Evolutionary conservation across 2,797 vertebrate genomes (phyloP), one percentile per base, ranked within the genome.

Genomic region (Centropyge bicolor): DNA sequence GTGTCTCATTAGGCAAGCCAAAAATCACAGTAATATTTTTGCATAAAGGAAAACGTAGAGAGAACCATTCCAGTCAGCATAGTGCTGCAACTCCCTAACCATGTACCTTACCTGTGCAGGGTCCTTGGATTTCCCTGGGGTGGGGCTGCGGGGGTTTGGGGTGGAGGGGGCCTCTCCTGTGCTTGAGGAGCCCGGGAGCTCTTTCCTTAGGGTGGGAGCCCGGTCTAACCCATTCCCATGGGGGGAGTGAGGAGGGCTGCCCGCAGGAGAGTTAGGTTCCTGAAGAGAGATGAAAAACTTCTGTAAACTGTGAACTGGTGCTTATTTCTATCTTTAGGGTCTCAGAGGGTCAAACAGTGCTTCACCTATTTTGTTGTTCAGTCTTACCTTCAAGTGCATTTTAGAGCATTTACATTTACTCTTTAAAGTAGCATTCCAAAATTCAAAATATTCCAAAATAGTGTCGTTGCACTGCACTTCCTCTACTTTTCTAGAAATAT

Each of bases 251-350:
- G 91, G 41, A 0, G 96, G 96, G 86, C 96, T 97, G 76, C 94
- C 83, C 0, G 91, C 88, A 22, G 97, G 97, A 2, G 96, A 98
- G 65, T 95, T 92, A 0, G 96, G 96, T 71, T 97, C 98, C 98
- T 98, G 86, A 43, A 81, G 38, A 76, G 27, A 86, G 31, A 61
- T 9, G 49, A 27, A 74, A 74, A 77, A 64, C 8, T 36, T 55
- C 60, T 41, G 3, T 13, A 59, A 45, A 61, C 5, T 12, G 19
- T 8, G 8, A 48, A 69, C 55, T 12, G 4, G 4, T 56, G 41
- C 9, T 70, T 10, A 31, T 35, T 62, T 73, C 17, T 38, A 19
- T 43, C 4, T 62, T 49, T 43, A 27, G 16, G 51, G 24, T 35
- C 56, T 64, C 20, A 46, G 52, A 38, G 48, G 16, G 64, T 57